phyloP scores from a whole-genome alignment of 1,140 invertebrate genomes.

The Triops cancriformis region DNA sequence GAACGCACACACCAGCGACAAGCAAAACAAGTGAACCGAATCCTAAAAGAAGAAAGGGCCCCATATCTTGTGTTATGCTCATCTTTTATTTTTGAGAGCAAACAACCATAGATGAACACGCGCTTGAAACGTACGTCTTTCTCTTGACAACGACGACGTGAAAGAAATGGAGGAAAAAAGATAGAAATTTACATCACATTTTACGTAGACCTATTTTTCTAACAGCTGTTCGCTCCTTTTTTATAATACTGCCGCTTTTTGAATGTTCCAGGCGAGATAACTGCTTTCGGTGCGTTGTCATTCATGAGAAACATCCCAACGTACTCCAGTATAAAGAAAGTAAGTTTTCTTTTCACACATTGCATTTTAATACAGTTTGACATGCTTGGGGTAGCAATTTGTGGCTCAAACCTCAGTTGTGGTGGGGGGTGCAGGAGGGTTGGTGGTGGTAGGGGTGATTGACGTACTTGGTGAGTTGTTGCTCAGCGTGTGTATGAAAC shows the following conservation, averaged over 20 bases:
- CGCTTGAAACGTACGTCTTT: neutral
- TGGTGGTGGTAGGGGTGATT: no score
- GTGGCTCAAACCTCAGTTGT: no score
- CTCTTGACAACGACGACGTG: neutral
- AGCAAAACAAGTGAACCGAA: conserved; percentile 2
- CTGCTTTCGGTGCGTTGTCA: conserved; percentile 81
- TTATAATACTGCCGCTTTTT: neutral
- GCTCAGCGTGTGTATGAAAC: no score
- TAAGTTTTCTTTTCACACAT: conserved; percentile 51
- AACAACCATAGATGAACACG: neutral
- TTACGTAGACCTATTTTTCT: neutral
- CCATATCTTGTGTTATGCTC: neutral
- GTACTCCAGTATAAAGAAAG: conserved; percentile 94
- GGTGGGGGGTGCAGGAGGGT: no score
- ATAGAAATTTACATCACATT: neutral
- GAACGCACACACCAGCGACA: conserved; percentile 3
- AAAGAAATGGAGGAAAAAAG: neutral
- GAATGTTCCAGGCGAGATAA: conserved; percentile 22
- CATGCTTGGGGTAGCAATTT: no score
- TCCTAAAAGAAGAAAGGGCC: neutral
- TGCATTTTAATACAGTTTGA: neutral
- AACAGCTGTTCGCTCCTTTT: neutral
- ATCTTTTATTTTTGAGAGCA: neutral
- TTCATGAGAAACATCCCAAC: conserved; percentile 83
- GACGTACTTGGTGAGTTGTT: no score